phyloP scores from a whole-genome alignment of 2,888 invertebrate genomes.

The Microplitis manilae region DNA sequence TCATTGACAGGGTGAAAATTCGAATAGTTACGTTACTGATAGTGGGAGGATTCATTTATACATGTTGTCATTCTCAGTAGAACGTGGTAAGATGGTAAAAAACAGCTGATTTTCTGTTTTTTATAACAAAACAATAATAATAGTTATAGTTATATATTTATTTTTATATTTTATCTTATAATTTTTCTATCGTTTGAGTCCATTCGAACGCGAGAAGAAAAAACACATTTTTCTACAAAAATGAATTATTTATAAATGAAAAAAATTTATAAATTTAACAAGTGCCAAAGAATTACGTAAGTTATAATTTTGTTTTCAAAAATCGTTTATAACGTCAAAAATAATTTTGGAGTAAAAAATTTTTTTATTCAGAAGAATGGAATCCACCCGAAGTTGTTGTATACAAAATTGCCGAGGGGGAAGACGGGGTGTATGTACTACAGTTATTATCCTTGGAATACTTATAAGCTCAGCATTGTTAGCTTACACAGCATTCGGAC shows the following conservation, averaged over 20 bases:
- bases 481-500: slow-evolving; percentile 59
- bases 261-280: background rate
- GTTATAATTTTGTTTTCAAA: background rate
- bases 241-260: slow-evolving; percentile 3
- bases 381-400: slow-evolving; percentile 48
- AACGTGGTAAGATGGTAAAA: too few relatives aligned
- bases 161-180: too few relatives aligned
- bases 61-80: too few relatives aligned
- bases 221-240: background rate
- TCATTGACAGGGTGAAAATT: too few relatives aligned
- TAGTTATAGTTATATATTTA: too few relatives aligned
- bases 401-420: slow-evolving; percentile 50
- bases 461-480: slow-evolving; percentile 57
- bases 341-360: background rate
- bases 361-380: slow-evolving; percentile 51
- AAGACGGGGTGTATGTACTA: slow-evolving; percentile 53
- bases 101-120: too few relatives aligned
- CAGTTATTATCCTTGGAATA: slow-evolving; percentile 56
- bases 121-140: too few relatives aligned
- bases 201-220: too few relatives aligned
- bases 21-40: too few relatives aligned
- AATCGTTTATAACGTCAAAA: background rate
- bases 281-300: slow-evolving; percentile 11
- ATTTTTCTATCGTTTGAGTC: too few relatives aligned
- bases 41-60: too few relatives aligned